These are phyloP conservation scores for Pteropus alecto DNA, from an alignment of 2,113 vertebrate species.

Conservation along the genomic window DNA sequence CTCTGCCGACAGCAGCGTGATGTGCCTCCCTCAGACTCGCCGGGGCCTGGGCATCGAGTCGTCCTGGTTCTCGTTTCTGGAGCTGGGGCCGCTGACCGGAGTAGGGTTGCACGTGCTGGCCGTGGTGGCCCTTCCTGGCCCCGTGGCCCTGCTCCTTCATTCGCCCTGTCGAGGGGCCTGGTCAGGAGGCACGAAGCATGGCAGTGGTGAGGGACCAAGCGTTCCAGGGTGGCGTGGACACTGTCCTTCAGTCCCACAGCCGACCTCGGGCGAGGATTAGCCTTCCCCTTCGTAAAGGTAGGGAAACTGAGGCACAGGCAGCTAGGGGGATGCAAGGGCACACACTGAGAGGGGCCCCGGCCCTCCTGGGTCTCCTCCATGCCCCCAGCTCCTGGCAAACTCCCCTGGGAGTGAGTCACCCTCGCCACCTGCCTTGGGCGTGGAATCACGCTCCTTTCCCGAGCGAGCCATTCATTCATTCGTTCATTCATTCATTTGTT, in stretches of 20 bases:
- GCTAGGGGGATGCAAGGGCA: too few species aligned
- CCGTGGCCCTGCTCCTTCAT: neutral
- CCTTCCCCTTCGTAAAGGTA: neutral
- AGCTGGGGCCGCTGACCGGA: neutral
- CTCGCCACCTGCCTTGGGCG: neutral
- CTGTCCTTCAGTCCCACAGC: fast-evolving
- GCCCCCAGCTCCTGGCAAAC: neutral
- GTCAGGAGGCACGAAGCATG: neutral
- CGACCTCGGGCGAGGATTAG: neutral
- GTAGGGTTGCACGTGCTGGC: fast-evolving
- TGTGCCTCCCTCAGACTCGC: neutral
- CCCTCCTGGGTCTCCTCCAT: neutral
- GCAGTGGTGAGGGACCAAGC: neutral
- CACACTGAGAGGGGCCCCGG: fast-evolving
- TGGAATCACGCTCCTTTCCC: neutral
- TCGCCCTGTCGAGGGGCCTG: neutral
- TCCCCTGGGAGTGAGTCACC: neutral
- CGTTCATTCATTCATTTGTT: neutral
- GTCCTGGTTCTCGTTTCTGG: neutral
- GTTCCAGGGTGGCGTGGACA: fast-evolving
- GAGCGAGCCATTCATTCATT: fast-evolving
- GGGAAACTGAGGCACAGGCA: neutral
- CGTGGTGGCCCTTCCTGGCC: neutral
- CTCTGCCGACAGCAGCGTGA: neutral
- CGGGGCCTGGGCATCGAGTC: neutral